phyloP scores from a whole-genome alignment of 2,113 vertebrate species.

The Rhynchomys soricoides region DNA sequence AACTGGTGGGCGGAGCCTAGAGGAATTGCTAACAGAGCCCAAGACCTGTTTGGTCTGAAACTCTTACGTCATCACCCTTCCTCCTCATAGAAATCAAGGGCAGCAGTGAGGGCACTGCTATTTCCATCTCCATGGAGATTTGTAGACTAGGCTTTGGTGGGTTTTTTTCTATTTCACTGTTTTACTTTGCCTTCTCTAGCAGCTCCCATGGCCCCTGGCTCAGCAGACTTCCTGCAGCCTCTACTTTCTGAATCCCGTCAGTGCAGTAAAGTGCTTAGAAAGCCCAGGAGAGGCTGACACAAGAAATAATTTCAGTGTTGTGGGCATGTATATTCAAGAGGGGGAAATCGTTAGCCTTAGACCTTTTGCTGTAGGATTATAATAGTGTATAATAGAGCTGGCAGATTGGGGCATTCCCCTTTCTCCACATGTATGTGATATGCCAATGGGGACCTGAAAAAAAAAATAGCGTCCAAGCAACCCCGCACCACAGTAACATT shows the following conservation, averaged over 20 bases:
- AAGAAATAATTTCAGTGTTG: background rate
- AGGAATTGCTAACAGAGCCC: background rate
- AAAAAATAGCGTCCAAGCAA: conserved; percentile 4
- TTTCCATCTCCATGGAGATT: background rate
- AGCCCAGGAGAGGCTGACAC: background rate
- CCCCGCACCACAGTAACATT: background rate
- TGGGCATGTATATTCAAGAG: background rate
- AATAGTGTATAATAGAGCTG: background rate
- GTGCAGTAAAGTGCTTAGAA: background rate
- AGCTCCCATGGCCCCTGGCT: background rate
- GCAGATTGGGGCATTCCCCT: background rate
- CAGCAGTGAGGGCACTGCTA: background rate
- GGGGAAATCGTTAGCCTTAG: background rate
- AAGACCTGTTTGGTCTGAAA: background rate
- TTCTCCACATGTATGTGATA: background rate
- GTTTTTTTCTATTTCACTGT: background rate
- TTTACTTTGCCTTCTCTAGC: background rate
- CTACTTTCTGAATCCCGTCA: conserved; percentile 38
- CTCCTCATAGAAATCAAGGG: background rate
- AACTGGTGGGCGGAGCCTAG: no score
- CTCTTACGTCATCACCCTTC: background rate
- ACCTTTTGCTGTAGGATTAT: background rate
- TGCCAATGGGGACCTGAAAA: background rate
- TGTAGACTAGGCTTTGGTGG: background rate
- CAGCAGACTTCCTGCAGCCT: background rate